Evolutionary conservation across 2,797 vertebrate genomes (phyloP), one percentile per base, ranked within the genome.

Genomic region (Arctocebus calabarensis): DNA sequence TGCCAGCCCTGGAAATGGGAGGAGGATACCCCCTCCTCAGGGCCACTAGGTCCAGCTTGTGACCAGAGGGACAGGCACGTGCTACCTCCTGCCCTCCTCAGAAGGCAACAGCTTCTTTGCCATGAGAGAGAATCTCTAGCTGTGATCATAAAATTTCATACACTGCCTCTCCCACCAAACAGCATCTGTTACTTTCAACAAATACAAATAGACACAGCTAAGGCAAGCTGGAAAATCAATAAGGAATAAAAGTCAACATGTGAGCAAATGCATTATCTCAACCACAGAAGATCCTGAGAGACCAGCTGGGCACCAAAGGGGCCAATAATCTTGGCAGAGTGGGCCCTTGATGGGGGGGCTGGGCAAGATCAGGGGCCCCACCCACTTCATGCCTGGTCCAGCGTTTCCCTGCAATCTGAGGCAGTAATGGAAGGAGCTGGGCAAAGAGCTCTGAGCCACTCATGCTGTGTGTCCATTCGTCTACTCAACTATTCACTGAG

Each of bases 191-290:
- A 84, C 94, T 90, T 85, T 1, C 23, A 52, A 52, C 14, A 52
- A 48, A 52, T 52, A 52, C 48, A 52, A 52, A 52, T 4, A 52
- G 48, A 52, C 48, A 16, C 48, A 52, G 48, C 48, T 52, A 52
- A 92, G 84, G 64, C 88, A 96, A 73, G 74, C 84, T 74, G 1
- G 88, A 87, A 86, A 97, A 98, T 98, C 94, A 94, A 97, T 98
- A 98, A 90, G 90, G 77, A 97, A 97, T 98, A 97, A 94, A 97
- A 97, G 92, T 96, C 95, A 64, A 94, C 87, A 59, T 43, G 95
- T 96, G 94, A 97, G 91, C 84, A 98, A 96, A 97, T 95, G 89
- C 91, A 95, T 96, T 91, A 94, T 62, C 90, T 96, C 94, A 94
- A 94, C 96, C 97, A 96, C 89, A 84, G 52, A 43, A 87, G 61